A percentile compares a stretch with the other conserved stretches of the same genome.
phyloP scores from a whole-genome alignment of 2,113 vertebrate species.

The Crypturellus undulatus region DNA sequence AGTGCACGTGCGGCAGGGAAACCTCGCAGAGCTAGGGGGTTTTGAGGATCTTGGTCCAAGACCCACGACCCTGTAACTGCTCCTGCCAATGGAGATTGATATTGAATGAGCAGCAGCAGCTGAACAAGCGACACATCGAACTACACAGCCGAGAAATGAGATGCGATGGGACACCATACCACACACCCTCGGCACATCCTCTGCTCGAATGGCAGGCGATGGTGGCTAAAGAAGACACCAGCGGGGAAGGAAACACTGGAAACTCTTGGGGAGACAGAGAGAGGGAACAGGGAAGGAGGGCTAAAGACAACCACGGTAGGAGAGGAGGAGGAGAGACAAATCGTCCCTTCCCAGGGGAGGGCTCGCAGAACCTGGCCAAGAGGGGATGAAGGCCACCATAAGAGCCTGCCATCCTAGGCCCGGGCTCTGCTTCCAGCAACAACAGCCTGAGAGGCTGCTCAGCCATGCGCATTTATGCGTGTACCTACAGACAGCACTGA shows the following conservation, averaged over 20 bases:
- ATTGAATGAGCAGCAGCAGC: neutral
- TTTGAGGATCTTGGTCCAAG: neutral
- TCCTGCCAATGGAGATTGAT: fast-evolving
- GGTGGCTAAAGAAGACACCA: fast-evolving
- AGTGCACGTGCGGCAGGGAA: neutral
- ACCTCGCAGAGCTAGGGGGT: fast-evolving
- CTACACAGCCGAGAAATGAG: no score
- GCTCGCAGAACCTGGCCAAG: neutral
- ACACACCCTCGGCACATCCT: neutral
- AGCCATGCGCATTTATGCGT: fast-evolving
- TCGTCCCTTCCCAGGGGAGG: fast-evolving
- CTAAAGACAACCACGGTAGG: fast-evolving
- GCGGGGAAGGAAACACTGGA: neutral
- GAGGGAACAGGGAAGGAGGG: neutral
- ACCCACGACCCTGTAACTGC: neutral
- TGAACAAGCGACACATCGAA: fast-evolving
- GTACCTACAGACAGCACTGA: neutral
- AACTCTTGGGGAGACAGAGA: neutral
- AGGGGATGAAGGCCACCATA: neutral
- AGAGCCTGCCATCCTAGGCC: fast-evolving
- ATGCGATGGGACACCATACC: neutral
- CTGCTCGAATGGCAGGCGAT: neutral
- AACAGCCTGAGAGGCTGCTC: neutral
- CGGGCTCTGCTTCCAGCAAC: neutral
- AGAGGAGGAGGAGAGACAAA: neutral